phyloP scores from a whole-genome alignment of 2,888 invertebrate species.

The Eupithecia centaureata region DNA sequence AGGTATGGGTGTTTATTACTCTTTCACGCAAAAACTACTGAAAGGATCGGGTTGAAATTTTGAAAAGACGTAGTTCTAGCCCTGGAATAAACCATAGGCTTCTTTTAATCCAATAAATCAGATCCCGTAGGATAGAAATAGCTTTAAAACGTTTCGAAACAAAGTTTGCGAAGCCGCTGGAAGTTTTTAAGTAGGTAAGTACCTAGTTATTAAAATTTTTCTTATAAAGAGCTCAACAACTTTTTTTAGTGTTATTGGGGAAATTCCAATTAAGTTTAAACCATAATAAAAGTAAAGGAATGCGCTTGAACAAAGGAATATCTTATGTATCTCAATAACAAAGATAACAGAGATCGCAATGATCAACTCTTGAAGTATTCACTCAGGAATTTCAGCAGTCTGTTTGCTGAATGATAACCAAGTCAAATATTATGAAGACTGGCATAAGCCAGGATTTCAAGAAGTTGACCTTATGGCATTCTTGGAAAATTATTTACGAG shows the following conservation, averaged over 20 bases:
- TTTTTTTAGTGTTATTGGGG: not conserved
- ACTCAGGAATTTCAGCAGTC: slow-evolving; percentile 27
- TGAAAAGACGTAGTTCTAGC: no score
- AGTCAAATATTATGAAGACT: slow-evolving; percentile 12
- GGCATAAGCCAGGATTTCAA: not conserved
- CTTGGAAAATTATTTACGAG: not conserved
- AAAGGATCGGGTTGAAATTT: no score
- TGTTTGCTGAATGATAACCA: slow-evolving; percentile 37
- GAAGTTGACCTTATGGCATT: not conserved
- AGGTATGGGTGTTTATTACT: no score
- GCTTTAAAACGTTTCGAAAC: no score
- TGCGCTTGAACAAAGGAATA: slow-evolving; percentile 41
- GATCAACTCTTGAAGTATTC: slow-evolving; percentile 35
- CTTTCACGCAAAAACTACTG: no score
- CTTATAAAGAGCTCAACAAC: not conserved
- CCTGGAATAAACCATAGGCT: no score
- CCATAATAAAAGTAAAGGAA: slow-evolving; percentile 32
- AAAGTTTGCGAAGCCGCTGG: no score
- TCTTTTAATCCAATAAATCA: no score
- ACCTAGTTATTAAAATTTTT: no score
- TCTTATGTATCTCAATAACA: slow-evolving; percentile 17
- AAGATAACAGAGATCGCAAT: slow-evolving; percentile 24
- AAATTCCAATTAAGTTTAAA: not conserved
- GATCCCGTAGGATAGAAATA: no score
- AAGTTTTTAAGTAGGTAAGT: no score